Evolutionary conservation across 2,113 vertebrate species (phyloP).

Genomic region (Narcine bancroftii): DNA sequence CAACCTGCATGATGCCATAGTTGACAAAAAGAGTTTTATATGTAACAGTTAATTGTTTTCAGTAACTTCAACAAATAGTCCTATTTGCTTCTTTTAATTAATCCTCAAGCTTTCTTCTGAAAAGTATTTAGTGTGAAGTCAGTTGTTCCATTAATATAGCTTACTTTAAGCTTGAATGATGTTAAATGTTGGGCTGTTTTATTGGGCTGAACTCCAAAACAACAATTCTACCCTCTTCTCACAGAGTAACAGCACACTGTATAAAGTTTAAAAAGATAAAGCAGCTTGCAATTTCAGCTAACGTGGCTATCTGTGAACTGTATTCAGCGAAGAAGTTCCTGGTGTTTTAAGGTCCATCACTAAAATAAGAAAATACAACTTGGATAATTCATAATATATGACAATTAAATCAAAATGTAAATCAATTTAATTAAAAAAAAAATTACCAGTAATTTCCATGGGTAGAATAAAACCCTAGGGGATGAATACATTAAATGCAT

Average conservation of each 20-base stretch:
- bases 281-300: background rate
- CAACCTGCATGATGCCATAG: constrained; percentile 33
- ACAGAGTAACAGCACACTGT: background rate
- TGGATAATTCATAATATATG: background rate
- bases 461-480: background rate
- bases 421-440: background rate
- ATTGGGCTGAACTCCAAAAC: background rate
- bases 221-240: background rate
- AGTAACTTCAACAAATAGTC: constrained; percentile 1
- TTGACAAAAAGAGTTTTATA: constrained; percentile 10
- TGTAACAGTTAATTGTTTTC: background rate
- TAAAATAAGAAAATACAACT: background rate
- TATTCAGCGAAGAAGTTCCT: background rate
- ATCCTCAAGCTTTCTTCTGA: background rate
- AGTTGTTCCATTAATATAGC: background rate
- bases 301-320: background rate
- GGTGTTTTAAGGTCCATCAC: constrained; percentile 25
- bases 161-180: constrained; percentile 30
- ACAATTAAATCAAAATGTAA: background rate
- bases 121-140: constrained; percentile 23
- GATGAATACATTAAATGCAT: background rate
- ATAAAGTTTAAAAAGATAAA: background rate
- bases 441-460: background rate
- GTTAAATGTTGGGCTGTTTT: background rate
- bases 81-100: background rate